A percentile compares a stretch with the other conserved stretches of the same genome.
Conservation (phyloP, 2,888 invertebrate genomes). For the Diplolepis rosae region DNA sequence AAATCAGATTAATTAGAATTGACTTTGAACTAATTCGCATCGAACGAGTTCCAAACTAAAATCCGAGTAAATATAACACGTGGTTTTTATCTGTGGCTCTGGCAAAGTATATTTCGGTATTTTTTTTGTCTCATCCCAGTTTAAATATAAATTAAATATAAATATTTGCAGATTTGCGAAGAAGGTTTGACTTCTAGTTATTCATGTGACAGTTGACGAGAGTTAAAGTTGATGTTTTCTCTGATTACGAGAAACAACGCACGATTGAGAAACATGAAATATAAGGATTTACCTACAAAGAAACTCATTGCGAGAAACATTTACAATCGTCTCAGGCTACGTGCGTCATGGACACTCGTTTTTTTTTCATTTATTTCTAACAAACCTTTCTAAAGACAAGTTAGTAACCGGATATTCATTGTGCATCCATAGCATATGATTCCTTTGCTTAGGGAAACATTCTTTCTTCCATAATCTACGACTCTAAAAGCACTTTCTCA, state of each 20-base stretch:
- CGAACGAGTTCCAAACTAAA: too few relatives aligned
- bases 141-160: too few relatives aligned
- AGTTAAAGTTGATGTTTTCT: constrained; percentile 16
- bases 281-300: constrained; percentile 18
- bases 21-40: too few relatives aligned
- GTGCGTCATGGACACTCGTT: constrained; percentile 31
- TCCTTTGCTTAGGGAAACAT: neutral
- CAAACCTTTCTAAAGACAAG: constrained; percentile 35
- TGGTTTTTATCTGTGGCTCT: too few relatives aligned
- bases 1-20: too few relatives aligned
- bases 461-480: constrained; percentile 1
- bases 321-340: constrained; percentile 1
- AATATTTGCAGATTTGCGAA: too few relatives aligned
- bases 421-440: constrained; percentile 35
- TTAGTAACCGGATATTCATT: constrained; percentile 50
- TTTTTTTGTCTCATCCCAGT: too few relatives aligned
- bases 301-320: constrained; percentile 13
- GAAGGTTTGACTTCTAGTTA: too few relatives aligned
- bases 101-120: too few relatives aligned
- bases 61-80: too few relatives aligned
- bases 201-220: neutral
- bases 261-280: constrained; percentile 19
- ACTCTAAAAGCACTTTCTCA: neutral
- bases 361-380: constrained; percentile 34
- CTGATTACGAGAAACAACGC: constrained; percentile 18